Percentiles rank a stretch among this genome's conserved stretches.
These are phyloP conservation scores for Sylvicola cinctus DNA, from an alignment of 2,888 invertebrate species.

Conservation along the genomic window DNA sequence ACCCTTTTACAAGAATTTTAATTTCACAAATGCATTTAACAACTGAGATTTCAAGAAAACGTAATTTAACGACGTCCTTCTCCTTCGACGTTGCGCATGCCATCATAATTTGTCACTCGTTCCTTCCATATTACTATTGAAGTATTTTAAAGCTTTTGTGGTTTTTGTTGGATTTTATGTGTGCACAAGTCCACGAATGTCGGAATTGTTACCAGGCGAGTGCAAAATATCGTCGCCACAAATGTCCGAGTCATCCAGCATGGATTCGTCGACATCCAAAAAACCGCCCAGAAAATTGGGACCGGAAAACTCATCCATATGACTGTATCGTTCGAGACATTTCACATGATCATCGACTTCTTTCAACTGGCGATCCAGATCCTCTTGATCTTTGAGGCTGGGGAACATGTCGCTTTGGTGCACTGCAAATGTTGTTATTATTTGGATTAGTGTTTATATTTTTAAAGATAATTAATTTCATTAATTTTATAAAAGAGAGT, in stretches of 20 bases:
- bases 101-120: no score
- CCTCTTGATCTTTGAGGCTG: constrained; percentile 66
- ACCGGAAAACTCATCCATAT: constrained; percentile 8
- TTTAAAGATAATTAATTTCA: background rate
- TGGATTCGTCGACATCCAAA: constrained; percentile 21
- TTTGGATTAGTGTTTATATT: constrained; percentile 1
- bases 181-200: constrained; percentile 22
- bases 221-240: constrained; percentile 15
- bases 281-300: constrained; percentile 20
- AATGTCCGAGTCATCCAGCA: constrained; percentile 18
- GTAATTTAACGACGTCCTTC: no score
- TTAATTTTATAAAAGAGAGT: constrained; percentile 1
- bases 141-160: no score
- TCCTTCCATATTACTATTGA: no score
- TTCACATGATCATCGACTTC: constrained; percentile 54
- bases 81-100: no score
- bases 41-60: no score
- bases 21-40: no score
- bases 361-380: constrained; percentile 66
- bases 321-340: constrained; percentile 43
- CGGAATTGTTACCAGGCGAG: constrained; percentile 13
- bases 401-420: constrained; percentile 52
- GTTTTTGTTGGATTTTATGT: constrained; percentile 18
- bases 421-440: constrained; percentile 21
- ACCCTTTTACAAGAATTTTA: no score